These are phyloP conservation scores for Argyrosomus regius DNA, from an alignment of 2,797 vertebrate genomes.

Conservation along the genomic window DNA sequence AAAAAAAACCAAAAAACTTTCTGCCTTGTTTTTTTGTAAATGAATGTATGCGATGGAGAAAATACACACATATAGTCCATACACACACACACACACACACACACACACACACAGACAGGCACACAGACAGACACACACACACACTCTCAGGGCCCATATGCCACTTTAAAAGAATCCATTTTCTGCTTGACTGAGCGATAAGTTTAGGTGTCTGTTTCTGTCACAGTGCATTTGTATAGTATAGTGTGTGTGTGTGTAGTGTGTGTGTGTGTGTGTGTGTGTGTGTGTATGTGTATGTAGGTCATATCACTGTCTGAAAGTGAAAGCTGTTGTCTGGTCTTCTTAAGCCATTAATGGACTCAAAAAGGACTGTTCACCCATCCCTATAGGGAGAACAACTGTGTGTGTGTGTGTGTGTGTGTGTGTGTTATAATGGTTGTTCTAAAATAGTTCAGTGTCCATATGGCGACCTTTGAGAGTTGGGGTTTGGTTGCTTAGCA, in stretches of 20 bases:
- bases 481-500: slow-evolving; percentile 60
- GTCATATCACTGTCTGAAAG: slow-evolving; percentile 68
- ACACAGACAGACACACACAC: slow-evolving; percentile 4
- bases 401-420: slow-evolving; percentile 16
- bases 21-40: background rate
- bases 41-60: background rate
- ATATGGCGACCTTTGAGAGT: slow-evolving; percentile 64
- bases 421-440: slow-evolving; percentile 32
- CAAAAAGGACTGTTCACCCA: slow-evolving; percentile 37
- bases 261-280: slow-evolving; percentile 14
- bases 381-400: slow-evolving; percentile 27
- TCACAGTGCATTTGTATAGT: slow-evolving; percentile 46
- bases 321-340: slow-evolving; percentile 71
- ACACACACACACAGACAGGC: background rate
- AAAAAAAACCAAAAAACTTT: background rate
- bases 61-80: slow-evolving; percentile 1
- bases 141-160: slow-evolving; percentile 16
- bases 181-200: slow-evolving; percentile 65
- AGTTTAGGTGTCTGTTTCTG: slow-evolving; percentile 65
- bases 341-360: slow-evolving; percentile 72
- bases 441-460: slow-evolving; percentile 63
- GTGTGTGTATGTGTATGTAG: slow-evolving; percentile 52
- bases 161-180: slow-evolving; percentile 62
- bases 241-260: background rate
- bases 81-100: background rate